Evolutionary conservation across 2,888 invertebrate genomes (phyloP), one percentile per base, ranked within the genome.

Genomic region (Synergus itoensis): DNA sequence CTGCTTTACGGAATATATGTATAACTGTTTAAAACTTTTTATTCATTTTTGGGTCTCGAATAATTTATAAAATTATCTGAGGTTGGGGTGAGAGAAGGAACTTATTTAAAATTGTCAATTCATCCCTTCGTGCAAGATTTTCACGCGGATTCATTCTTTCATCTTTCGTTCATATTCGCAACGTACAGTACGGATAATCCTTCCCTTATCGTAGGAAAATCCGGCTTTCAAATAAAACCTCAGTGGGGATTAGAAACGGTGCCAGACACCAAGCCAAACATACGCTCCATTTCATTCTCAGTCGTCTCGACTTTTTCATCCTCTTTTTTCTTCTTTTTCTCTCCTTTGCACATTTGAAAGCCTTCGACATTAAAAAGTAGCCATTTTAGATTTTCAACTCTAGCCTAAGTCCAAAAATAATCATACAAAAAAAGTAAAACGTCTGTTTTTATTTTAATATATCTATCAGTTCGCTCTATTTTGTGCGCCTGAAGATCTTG

Each of bases 111-210:
- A 16, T 16, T 48, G 16, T 16, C 48, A 48, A 48, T 21, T 45
- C 21, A 45, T 16, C 43, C 43, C 28, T 69, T 69, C 16, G 36
- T 36, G 48, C 48, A 5, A 36, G n/a, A 73, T 73, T 77, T 48
- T 40, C 18, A 45, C 18, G 40, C 21, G 8, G 40, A 43, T 45
- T 64, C 40, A 77, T 48, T 63, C 63, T 65, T 63, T 36, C 62
- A 36, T 48, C 45, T 63, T 28, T 62, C 57, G 18, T 64, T 77
- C 45, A 41, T 43, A 63, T 77, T 77, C 64, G 62, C 64, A 67
- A 79, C 67, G 62, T 76, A 69, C 63, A 79, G 63, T 77, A 41
- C 45, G 69, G 79, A 79, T 79, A 77, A 79, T 79, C 79, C 69
- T 45, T 12, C 28, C 21, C 43, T 53, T 76, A 76, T 69, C 79